Conservation (phyloP, 2,888 invertebrate genomes). For the Apomyelois bistriatella region DNA sequence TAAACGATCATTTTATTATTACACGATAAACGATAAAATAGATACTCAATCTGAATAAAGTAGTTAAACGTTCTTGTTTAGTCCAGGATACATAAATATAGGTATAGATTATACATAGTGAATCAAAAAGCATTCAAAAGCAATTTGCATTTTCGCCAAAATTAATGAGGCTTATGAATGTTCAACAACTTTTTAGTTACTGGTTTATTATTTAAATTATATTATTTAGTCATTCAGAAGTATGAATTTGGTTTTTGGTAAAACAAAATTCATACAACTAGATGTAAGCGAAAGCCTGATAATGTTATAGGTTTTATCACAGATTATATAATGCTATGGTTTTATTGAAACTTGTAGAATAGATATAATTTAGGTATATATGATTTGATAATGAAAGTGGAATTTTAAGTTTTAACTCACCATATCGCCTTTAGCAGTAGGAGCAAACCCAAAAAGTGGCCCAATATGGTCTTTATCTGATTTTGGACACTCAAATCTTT, state of each 20-base stretch:
- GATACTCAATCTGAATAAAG: too few species aligned
- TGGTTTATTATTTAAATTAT: background rate
- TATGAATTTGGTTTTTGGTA: background rate
- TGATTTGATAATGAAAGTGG: background rate
- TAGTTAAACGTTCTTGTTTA: background rate
- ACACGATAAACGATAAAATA: too few species aligned
- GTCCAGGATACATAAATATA: background rate
- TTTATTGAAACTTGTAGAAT: too few species aligned
- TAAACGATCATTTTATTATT: too few species aligned
- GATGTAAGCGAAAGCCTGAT: too few species aligned
- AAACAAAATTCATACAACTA: too few species aligned
- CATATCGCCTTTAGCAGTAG: slow-evolving; percentile 41
- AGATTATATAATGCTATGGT: too few species aligned
- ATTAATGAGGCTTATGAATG: slow-evolving; percentile 15
- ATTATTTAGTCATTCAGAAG: background rate
- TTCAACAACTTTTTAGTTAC: background rate
- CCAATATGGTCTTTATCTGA: slow-evolving; percentile 20
- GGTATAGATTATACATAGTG: background rate
- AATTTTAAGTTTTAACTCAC: slow-evolving; percentile 33
- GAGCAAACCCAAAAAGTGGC: slow-evolving; percentile 33
- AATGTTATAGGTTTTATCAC: too few species aligned
- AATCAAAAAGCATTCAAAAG: slow-evolving; percentile 20
- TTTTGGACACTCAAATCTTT: slow-evolving; percentile 39
- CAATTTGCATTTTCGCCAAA: slow-evolving; percentile 22
- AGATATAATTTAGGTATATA: too few species aligned